A percentile compares a stretch with the other conserved stretches of the same genome.
Conservation (phyloP, 2,113 vertebrate genomes). For the Etia nguti region DNA sequence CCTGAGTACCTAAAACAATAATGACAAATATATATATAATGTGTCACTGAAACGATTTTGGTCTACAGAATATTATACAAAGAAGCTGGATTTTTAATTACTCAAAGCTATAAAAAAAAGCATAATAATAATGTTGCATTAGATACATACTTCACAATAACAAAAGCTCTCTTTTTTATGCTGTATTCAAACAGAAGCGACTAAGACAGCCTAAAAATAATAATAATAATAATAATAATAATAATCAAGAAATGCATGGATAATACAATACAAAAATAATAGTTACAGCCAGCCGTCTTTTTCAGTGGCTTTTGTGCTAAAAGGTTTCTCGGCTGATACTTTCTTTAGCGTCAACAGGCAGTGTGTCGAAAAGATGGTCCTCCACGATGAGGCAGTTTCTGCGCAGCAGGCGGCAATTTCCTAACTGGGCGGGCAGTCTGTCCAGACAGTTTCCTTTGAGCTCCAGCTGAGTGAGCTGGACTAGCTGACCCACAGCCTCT, state of each 20-base stretch:
- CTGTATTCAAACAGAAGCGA: background rate
- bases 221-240: background rate
- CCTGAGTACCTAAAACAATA: conserved; percentile 58
- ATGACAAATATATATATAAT: conserved; percentile 12
- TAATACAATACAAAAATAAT: background rate
- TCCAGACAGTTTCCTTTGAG: conserved; percentile 93
- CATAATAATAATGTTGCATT: background rate
- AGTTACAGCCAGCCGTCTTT: background rate
- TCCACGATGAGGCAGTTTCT: conserved; percentile 86
- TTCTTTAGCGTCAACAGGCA: conserved; percentile 90
- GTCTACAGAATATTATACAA: conserved; percentile 16
- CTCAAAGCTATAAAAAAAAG: conserved; percentile 17
- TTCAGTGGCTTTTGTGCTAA: conserved; percentile 54
- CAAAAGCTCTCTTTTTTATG: background rate
- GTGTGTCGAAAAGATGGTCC: conserved; percentile 93
- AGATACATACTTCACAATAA: background rate
- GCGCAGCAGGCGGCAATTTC: conserved; percentile 86
- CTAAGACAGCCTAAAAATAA: conserved; percentile 25
- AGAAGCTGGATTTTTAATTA: background rate
- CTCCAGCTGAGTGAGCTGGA: conserved; percentile 89
- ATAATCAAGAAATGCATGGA: conserved; percentile 2
- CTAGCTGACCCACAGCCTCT: conserved; percentile 83
- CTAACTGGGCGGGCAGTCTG: conserved; percentile 82
- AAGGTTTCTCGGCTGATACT: conserved; percentile 85
- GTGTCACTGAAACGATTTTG: conserved; percentile 23